Conservation (phyloP, 2,888 invertebrate genomes). For the Galerucella pusilla region DNA sequence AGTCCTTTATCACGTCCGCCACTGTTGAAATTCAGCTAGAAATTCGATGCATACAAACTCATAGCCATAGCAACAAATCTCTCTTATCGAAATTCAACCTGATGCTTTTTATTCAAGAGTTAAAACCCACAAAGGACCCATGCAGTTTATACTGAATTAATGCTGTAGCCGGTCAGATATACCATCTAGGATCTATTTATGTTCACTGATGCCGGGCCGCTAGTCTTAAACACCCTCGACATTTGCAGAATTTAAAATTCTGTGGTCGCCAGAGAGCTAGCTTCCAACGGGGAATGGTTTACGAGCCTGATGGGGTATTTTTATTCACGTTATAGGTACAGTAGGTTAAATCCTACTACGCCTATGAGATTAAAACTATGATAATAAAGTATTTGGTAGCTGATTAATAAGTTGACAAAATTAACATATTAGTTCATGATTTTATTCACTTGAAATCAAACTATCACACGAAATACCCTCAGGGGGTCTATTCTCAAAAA, state of each 20-base stretch:
- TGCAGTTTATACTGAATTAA: conserved; percentile 49
- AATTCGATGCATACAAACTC: conserved; percentile 45
- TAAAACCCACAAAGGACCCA: conserved; percentile 37
- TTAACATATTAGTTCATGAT: too few species aligned
- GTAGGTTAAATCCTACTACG: too few species aligned
- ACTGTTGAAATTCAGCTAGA: background rate
- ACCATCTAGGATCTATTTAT: conserved; percentile 36
- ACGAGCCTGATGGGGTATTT: background rate
- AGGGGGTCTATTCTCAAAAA: too few species aligned
- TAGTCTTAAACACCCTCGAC: conserved; percentile 8
- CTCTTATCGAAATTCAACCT: conserved; percentile 55
- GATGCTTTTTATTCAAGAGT: conserved; percentile 51
- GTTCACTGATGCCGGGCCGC: conserved; percentile 12
- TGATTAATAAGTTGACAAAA: too few species aligned
- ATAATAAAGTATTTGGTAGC: too few species aligned
- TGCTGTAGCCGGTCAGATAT: conserved; percentile 43
- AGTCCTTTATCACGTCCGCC: background rate
- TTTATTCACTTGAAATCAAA: too few species aligned
- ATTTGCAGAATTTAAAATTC: conserved; percentile 21
- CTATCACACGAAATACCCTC: too few species aligned
- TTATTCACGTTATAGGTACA: background rate
- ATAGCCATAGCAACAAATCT: conserved; percentile 56
- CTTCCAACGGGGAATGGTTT: background rate
- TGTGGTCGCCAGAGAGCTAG: conserved; percentile 14
- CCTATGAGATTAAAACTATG: too few species aligned